Evolutionary conservation across 2,797 vertebrate genomes (phyloP), one percentile per base, ranked within the genome.

Genomic region (Austrolebias charrua): DNA sequence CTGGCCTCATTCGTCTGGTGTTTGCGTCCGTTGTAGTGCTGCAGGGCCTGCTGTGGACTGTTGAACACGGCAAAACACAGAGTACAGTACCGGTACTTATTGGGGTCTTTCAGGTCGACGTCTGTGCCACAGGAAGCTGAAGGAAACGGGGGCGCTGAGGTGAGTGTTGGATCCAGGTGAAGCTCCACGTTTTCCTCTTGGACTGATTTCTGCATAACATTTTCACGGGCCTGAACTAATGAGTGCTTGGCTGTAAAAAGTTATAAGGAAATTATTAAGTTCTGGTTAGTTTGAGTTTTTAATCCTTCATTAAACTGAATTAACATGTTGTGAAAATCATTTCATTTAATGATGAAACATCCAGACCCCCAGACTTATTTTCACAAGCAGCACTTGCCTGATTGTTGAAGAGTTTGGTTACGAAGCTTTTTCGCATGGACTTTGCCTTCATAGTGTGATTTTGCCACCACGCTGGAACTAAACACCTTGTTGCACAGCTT

Each of bases 11-110:
- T 96, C 73, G 91, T 92, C 79, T 92, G 93, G 86, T 96, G 94
- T 71, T 94, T 95, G 66, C 93, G 93, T 38, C 95, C 94, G 15
- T 79, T 83, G 71, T 95, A 97, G 82, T 95, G 95, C 71, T 95
- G 88, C 69, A 91, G 74, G 42, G 94, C 93, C 80, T 90, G 85
- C 24, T 90, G 46, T 2, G 93, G 90, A 65, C 92, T 94, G 78
- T 92, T 94, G 75, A 96, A 96, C 2, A 90, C 88, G 68, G 91
- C 90, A 1, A 77, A 80, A 58, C 94, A 96, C 38, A 97, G 85
- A 19, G 78, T 66, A 59, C 94, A 96, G 87, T 90, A 92, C 69
- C 94, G 96, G 87, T 90, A 92, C 69, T 90, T 94, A 60, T 90
- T 86, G 1, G 90, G 83, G 80, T 96, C 91, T 57, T 79, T 91